Base-by-base conservation (phyloP, 2,113 vertebrate species). In the Bucco capensis region DNA sequence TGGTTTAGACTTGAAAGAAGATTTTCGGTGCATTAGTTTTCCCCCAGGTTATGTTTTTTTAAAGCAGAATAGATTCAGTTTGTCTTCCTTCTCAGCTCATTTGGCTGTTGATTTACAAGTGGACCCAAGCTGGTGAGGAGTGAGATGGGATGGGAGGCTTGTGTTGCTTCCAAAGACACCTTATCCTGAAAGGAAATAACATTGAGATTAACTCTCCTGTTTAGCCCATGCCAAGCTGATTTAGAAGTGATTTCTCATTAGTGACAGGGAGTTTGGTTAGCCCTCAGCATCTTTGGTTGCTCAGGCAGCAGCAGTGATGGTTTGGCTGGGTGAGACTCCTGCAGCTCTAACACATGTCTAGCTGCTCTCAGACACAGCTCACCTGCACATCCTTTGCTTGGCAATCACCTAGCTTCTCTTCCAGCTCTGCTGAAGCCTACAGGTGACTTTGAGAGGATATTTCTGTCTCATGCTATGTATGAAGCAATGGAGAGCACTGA, bases 401-500 rank as follows among this genome's bases (percentile, higher is more conserved):
- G n/a, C 9, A n/a, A 6, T 9, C n/a, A 42, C 16, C 14, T 42
- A n/a, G 7, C 51, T 19, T 22, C 51, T 66, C 30, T 60, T 22
- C 14, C 40, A 69, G 8, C 35, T 50, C n/a, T 56, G 35, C 50
- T 57, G 18, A 40, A 72, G 18, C 22, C 42, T 56, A 33, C 33
- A 21, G 40, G 2, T 53, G 7, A 10, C 10, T 58, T 53, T 21
- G 9, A 4, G 24, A 24, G 47, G 30, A 3, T 14, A 8, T 25
- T 35, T 42, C 33, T 33, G 0, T 31, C 24, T 57, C 12, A n/a
- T n/a, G n/a, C 28, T 6, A 19, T 4, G 2, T 8, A 6, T 17
- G 14, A 16, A 62, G 40, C 56, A 56, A 6, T 33, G 16, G 1
- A 3, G 25, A 14, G 10, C 19, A 62, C 6, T 8, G 65, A 31